Percentiles rank a stretch among this genome's conserved stretches.
These are phyloP conservation scores for Dryobotodes eremita DNA, from an alignment of 2,888 invertebrate species.

Conservation along the genomic window DNA sequence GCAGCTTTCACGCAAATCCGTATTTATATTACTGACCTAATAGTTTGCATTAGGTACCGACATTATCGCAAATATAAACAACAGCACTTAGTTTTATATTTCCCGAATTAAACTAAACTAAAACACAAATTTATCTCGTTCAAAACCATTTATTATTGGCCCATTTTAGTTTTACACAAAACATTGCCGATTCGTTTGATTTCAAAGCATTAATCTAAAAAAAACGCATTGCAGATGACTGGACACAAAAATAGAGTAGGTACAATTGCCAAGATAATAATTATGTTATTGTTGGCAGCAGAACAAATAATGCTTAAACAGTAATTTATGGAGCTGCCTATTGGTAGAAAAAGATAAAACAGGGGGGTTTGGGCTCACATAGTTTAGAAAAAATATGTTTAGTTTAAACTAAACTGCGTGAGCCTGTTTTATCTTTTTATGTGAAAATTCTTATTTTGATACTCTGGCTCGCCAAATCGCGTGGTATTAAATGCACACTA, in stretches of 20 bases:
- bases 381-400: too few species aligned
- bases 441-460: neutral
- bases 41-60: neutral
- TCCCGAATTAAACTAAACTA: neutral
- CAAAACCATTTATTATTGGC: slow-evolving; percentile 35
- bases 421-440: neutral
- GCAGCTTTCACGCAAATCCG: neutral
- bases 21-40: neutral
- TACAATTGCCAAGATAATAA: slow-evolving; percentile 31
- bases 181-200: slow-evolving; percentile 24
- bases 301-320: slow-evolving; percentile 25
- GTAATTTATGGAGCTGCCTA: slow-evolving; percentile 8
- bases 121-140: slow-evolving; percentile 18
- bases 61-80: neutral
- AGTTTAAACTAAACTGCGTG: neutral
- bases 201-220: slow-evolving; percentile 48
- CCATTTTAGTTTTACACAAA: slow-evolving; percentile 41
- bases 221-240: slow-evolving; percentile 63
- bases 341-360: too few species aligned
- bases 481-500: neutral
- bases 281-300: slow-evolving; percentile 28
- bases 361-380: too few species aligned
- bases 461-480: neutral
- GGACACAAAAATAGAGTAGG: slow-evolving; percentile 38
- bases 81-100: slow-evolving; percentile 1